Percentiles rank a stretch among this genome's conserved stretches.
Conservation (phyloP, 2,113 vertebrate genomes). For the Erythrocercus mccallii region DNA sequence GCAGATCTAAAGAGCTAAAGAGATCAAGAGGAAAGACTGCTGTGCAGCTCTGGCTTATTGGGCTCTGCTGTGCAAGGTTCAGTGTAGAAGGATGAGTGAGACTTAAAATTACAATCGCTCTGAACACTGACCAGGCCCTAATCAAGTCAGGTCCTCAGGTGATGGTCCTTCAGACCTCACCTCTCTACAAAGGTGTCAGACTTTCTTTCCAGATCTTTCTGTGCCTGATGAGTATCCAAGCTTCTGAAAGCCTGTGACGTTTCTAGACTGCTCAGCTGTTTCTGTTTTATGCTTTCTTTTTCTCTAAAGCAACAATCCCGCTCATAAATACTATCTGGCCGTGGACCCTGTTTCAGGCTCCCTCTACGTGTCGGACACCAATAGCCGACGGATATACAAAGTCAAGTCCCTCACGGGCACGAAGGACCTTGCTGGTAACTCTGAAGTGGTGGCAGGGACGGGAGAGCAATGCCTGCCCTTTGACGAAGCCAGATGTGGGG, state of each 20-base stretch:
- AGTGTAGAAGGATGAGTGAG: background rate
- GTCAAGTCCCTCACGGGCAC: conserved; percentile 86
- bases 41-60: background rate
- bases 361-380: conserved; percentile 94
- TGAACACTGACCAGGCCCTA: background rate
- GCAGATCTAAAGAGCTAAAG: background rate
- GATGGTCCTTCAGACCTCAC: conserved; percentile 8
- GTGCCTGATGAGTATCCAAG: conserved; percentile 25
- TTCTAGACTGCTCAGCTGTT: conserved; percentile 50
- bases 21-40: background rate
- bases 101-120: background rate
- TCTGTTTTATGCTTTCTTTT: conserved; percentile 57
- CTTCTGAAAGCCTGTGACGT: conserved; percentile 5
- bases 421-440: conserved; percentile 87
- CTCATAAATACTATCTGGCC: conserved; percentile 98
- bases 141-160: background rate
- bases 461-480: conserved; percentile 98
- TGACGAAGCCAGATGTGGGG: conserved; percentile 93
- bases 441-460: conserved; percentile 93
- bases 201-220: conserved; percentile 72
- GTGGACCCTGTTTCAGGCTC: conserved; percentile 95
- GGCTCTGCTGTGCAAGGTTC: background rate
- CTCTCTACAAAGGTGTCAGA: background rate
- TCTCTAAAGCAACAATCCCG: conserved; percentile 90
- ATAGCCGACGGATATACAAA: conserved; percentile 89